Percentiles rank a stretch among this genome's conserved stretches.
phyloP scores from a whole-genome alignment of 1,140 invertebrate species.

The Magallana angulata region DNA sequence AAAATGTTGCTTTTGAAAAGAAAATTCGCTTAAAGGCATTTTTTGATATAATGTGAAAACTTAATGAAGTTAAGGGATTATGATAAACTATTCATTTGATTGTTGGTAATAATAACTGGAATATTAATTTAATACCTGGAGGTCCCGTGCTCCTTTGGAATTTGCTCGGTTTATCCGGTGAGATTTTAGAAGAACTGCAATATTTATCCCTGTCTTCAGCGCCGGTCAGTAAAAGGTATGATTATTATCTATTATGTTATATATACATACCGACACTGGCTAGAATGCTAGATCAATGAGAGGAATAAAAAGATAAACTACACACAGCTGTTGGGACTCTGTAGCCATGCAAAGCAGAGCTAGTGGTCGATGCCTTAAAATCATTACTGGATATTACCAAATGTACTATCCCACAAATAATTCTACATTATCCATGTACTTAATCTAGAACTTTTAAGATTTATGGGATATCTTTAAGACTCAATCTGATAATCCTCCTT shows the following conservation, averaged over 20 bases:
- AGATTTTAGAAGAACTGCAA: constrained; percentile 9
- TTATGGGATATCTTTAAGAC: too few relatives aligned
- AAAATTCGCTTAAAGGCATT: too few relatives aligned
- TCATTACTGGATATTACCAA: not conserved
- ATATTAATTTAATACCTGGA: not conserved
- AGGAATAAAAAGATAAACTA: not conserved
- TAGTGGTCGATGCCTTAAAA: not conserved
- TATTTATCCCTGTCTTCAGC: constrained; percentile 9
- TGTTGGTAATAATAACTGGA: too few relatives aligned
- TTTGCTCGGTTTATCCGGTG: not conserved
- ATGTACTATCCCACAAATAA: not conserved
- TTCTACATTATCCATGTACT: too few relatives aligned
- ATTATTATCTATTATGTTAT: constrained; percentile 24
- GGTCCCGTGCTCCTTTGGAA: not conserved
- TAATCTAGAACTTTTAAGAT: too few relatives aligned
- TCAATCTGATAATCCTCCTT: too few relatives aligned
- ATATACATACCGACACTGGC: constrained; percentile 32
- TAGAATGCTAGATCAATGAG: not conserved
- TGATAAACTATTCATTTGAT: too few relatives aligned
- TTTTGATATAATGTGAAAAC: too few relatives aligned
- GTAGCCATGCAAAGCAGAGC: not conserved
- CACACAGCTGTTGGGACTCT: not conserved
- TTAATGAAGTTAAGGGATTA: too few relatives aligned
- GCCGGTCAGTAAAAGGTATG: not conserved
- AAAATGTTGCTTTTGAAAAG: too few relatives aligned